Base-by-base conservation (phyloP, 2,888 invertebrate genomes). In the Aleiodes alternator region DNA sequence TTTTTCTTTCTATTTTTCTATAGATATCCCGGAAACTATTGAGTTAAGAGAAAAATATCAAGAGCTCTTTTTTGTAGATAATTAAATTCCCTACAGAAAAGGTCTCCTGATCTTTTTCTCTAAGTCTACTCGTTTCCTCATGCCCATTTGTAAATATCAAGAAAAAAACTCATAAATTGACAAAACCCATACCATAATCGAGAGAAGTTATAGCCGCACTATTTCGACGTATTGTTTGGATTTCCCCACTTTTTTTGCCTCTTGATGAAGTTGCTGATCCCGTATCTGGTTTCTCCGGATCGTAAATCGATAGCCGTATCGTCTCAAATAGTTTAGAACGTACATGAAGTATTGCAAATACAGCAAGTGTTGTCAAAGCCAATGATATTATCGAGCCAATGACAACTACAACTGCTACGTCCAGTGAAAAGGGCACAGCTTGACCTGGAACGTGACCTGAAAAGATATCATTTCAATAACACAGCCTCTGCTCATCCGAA, bases 351-450 rank as follows among this genome's bases (percentile, higher is more conserved):
- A 88, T 84, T 82, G 86, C 85, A 9, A 86, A 82, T 0, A 87
- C 87, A 0, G 86, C 87, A 4, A 87, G 80, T 8, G 86, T 84
- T 4, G 87, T 88, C 55, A 88, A 77, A 11, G 86, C 87, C 53
- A 88, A 80, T 0, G 85, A 86, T 68, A 89, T 83, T 77, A 88
- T 84, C 14, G 85, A 84, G 9, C 87, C 88, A 48, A 88, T 82
- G 68, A 87, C 83, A 69, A 88, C 86, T 64, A 88, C 81, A 8
- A 83, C 82, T 0, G 86, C 85, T 16, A 88, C 79, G 81, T 88
- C 88, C 61, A 87, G 72, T 1, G 88, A 84, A 34, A 87, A 82
- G 6, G 84, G 80, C 1, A 84, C 80, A 51, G 80, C 59, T 23
- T 83, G 73, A 6, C 80, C 59, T 12, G 82, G 78, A 38, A 80